Evolutionary conservation across 2,113 vertebrate species (phyloP), one percentile per base, ranked within the genome.

Genomic region (Tetrao urogallus): DNA sequence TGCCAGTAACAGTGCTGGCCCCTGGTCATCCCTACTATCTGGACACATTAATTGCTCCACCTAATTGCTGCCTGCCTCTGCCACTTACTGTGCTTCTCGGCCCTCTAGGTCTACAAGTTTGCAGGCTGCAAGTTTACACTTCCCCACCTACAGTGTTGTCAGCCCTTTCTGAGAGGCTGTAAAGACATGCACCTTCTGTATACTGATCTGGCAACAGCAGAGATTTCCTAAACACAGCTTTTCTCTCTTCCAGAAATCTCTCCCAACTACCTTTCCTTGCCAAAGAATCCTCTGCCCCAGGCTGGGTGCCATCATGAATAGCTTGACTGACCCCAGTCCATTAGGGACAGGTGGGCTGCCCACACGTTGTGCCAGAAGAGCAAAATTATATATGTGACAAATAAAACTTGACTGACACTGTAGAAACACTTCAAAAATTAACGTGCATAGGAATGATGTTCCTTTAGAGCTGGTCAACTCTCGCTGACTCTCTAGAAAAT

Each of bases 51-150:
- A 65, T 70, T 79, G 18, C 7, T 70, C 28, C 38, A 54, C 42
- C 17, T 54, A 2, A 0, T 24, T 65, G 28, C 8, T 2, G 0
- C 32, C 56, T 69, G 16, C 52, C 43, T 83, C 56, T 69, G 13
- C 40, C 7, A 15, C 34, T 63, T 61, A 42, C 17, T 47, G 11
- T 24, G 17, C n/a, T 60, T 66, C 58, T 60, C 57, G 21, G n/a
- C 36, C 24, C 10, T 32, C 28, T 50, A 24, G 34, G 48, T 28
- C 10, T 57, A 47, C 0, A 0, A 28, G 13, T 83, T 52, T 69
- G 36, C 28, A 58, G 61, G 52, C 56, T 79, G 11, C 20, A 74
- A 79, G 42, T 45, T 87, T 45, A 52, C 36, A 14, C 72, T 79
- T 93, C 30, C 14, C 42, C 47, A 64, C 32, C 66, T 42, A 24